Percentiles rank a stretch among this genome's conserved stretches.
Conservation (phyloP, 2,113 vertebrate species). For the Spea multiplicata region DNA sequence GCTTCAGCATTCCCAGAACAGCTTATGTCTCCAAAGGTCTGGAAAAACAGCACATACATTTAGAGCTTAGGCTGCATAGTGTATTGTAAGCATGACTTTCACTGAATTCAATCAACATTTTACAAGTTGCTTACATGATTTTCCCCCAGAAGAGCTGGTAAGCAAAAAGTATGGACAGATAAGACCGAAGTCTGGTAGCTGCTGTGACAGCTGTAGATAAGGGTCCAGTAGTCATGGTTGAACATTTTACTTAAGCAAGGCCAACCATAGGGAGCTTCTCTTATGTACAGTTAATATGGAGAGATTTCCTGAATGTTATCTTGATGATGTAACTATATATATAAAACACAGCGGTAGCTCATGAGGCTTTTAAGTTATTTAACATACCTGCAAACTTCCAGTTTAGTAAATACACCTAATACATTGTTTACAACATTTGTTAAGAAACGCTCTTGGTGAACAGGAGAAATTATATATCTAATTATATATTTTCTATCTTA, state of each 20-base stretch:
- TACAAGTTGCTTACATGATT: background rate
- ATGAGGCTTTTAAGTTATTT: no score
- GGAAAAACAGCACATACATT: background rate
- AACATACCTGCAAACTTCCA: no score
- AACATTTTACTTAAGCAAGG: background rate
- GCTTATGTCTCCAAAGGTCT: background rate
- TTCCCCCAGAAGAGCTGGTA: background rate
- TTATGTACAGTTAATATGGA: no score
- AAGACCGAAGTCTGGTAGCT: conserved; percentile 3
- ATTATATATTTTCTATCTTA: no score
- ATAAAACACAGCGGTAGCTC: no score
- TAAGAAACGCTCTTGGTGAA: no score
- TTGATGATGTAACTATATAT: no score
- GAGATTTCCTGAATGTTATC: no score
- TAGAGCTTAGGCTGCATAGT: background rate
- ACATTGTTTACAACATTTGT: no score
- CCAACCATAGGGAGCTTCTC: no score
- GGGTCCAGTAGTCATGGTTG: background rate
- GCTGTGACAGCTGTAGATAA: background rate
- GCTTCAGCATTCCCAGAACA: background rate
- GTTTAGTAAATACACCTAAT: no score
- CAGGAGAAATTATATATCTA: no score
- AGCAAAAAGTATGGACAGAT: background rate
- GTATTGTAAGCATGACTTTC: background rate
- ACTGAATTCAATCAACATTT: conserved; percentile 6